Conservation (phyloP, 2,113 vertebrate species). For the Alethe castanea region DNA sequence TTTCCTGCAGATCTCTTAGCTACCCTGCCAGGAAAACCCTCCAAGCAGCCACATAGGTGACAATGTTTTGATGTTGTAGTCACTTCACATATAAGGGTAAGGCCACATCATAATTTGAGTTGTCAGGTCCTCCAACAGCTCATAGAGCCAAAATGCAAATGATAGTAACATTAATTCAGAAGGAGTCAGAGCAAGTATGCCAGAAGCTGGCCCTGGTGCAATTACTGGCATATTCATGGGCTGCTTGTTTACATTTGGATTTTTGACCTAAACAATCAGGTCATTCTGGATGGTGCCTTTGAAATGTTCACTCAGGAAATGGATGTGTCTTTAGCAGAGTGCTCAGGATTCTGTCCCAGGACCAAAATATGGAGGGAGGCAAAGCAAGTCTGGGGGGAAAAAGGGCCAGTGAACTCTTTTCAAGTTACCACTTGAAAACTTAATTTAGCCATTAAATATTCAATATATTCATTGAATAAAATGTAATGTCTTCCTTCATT, state of each 20-base stretch:
- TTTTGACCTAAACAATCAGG: neutral
- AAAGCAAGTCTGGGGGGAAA: neutral
- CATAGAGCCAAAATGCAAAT: neutral
- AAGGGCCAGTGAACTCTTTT: neutral
- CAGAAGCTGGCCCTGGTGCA: neutral
- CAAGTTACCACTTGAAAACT: neutral
- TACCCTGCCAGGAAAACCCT: neutral
- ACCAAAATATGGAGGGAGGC: neutral
- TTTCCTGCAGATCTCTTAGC: neutral
- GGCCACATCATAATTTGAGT: neutral
- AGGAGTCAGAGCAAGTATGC: neutral
- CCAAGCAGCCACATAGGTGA: neutral
- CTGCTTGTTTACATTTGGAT: neutral
- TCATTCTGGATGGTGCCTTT: neutral
- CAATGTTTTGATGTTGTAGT: neutral
- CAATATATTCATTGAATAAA: neutral
- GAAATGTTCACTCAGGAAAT: neutral
- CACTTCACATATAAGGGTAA: neutral
- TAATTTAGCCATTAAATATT: fast-evolving
- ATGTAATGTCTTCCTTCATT: neutral
- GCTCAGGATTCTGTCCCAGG: neutral
- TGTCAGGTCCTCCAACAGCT: neutral
- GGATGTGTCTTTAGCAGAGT: neutral
- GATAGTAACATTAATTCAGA: neutral
- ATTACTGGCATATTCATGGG: neutral